Conservation (phyloP, 1,140 invertebrate species). For the Drosophila ercepeae region DNA sequence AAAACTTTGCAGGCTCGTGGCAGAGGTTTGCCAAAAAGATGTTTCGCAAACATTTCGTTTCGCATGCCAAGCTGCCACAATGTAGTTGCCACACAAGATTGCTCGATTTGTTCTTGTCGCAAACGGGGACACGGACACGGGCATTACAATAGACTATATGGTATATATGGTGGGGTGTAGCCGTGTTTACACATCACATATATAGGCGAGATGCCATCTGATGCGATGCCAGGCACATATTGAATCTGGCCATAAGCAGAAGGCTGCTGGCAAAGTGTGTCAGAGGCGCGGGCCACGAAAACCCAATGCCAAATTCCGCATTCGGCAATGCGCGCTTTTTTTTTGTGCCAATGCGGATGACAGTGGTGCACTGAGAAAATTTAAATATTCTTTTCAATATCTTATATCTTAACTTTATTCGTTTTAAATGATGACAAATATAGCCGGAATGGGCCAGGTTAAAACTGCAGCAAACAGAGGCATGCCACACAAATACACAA, state of each 20-base stretch:
- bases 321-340: constrained; percentile 47
- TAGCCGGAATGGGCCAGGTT: constrained; percentile 38
- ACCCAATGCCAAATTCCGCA: constrained; percentile 68
- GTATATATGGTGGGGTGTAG: not conserved
- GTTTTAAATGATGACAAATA: constrained; percentile 38
- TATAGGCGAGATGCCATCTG: constrained; percentile 1
- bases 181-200: not conserved
- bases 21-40: constrained; percentile 60
- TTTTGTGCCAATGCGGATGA: constrained; percentile 37
- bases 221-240: constrained; percentile 21
- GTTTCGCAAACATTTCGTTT: constrained; percentile 68
- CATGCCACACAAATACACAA: constrained; percentile 14
- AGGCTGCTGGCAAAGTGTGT: constrained; percentile 47
- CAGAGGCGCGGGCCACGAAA: constrained; percentile 44
- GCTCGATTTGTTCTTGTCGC: constrained; percentile 21
- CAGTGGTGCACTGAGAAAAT: constrained; percentile 12
- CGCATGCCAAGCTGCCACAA: constrained; percentile 39
- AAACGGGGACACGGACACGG: constrained; percentile 8
- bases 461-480: constrained; percentile 36
- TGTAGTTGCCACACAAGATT: constrained; percentile 11
- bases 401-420: not conserved
- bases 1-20: constrained; percentile 59
- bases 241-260: constrained; percentile 41
- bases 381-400: not conserved
- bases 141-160: not conserved